Percentiles rank a stretch among this genome's conserved stretches.
Evolutionary conservation across 2,797 vertebrate genomes (phyloP).

Genomic region (Paratrypauchen microcephalus): DNA sequence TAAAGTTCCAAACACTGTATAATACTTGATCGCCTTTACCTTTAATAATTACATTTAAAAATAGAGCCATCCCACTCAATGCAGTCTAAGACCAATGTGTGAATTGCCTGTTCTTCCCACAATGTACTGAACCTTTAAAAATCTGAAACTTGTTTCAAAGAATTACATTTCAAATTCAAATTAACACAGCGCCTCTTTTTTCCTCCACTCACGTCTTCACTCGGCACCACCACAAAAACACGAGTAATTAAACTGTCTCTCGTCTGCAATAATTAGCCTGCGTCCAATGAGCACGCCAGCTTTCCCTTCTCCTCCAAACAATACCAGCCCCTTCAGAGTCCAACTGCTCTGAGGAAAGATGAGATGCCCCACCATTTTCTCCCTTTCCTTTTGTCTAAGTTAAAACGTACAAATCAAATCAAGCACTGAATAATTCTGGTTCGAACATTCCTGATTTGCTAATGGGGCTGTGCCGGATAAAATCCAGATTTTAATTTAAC

Average conservation of each 20-base stretch:
- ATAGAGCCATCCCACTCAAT: too few species aligned
- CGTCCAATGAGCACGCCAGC: conserved; percentile 63
- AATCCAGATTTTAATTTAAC: background rate
- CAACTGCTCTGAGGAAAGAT: conserved; percentile 76
- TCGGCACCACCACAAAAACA: conserved; percentile 60
- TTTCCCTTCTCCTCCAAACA: conserved; percentile 64
- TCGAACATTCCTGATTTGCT: conserved; percentile 73
- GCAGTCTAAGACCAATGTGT: background rate
- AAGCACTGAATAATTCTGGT: conserved; percentile 46
- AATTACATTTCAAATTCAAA: conserved; percentile 2
- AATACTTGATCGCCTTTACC: too few species aligned
- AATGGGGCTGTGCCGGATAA: conserved; percentile 73
- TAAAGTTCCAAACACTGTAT: too few species aligned
- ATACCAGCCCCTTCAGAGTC: conserved; percentile 61
- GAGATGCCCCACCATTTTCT: conserved; percentile 59
- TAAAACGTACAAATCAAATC: conserved; percentile 70
- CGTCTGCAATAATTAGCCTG: conserved; percentile 76
- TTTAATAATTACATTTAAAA: too few species aligned
- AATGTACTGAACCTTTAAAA: background rate
- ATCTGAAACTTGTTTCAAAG: background rate
- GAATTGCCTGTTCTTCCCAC: background rate
- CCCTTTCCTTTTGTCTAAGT: conserved; percentile 54
- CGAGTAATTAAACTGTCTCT: conserved; percentile 75
- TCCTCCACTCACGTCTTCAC: conserved; percentile 43
- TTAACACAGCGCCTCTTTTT: conserved; percentile 39